Conservation (phyloP, 2,797 vertebrate species). For the Mastacembelus armatus region DNA sequence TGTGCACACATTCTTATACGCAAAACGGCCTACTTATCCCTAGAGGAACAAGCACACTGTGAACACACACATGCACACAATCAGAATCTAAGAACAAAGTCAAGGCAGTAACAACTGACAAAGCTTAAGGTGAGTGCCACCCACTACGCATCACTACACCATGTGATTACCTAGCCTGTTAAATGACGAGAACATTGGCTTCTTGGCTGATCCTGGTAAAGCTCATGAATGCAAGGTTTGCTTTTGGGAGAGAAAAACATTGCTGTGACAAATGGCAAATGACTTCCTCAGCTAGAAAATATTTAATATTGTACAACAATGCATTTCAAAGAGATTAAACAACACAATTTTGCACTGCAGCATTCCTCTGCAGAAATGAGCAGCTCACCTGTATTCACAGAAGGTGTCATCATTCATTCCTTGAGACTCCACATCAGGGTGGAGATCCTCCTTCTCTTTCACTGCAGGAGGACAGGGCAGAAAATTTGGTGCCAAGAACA, state of each 20-base stretch:
- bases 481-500: constrained; percentile 37
- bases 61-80: constrained; percentile 34
- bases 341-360: constrained; percentile 28
- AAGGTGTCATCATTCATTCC: constrained; percentile 90
- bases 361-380: constrained; percentile 12
- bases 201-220: constrained; percentile 72
- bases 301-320: constrained; percentile 34
- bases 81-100: constrained; percentile 28
- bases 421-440: constrained; percentile 88
- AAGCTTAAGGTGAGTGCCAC: constrained; percentile 28
- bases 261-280: constrained; percentile 59
- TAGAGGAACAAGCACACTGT: constrained; percentile 30
- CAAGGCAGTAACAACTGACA: constrained; percentile 46
- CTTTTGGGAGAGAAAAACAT: constrained; percentile 75
- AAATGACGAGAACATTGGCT: constrained; percentile 67
- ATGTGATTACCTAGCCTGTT: constrained; percentile 74
- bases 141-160: constrained; percentile 46
- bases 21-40: neutral
- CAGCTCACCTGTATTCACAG: constrained; percentile 93
- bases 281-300: constrained; percentile 34
- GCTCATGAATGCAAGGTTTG: constrained; percentile 67
- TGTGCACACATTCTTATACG: neutral
- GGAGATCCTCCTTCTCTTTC: constrained; percentile 94
- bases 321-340: constrained; percentile 38
- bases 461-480: constrained; percentile 81